These are phyloP conservation scores for Pangasius sanitwongsei DNA, from an alignment of 2,797 vertebrate species.

Conservation along the genomic window DNA sequence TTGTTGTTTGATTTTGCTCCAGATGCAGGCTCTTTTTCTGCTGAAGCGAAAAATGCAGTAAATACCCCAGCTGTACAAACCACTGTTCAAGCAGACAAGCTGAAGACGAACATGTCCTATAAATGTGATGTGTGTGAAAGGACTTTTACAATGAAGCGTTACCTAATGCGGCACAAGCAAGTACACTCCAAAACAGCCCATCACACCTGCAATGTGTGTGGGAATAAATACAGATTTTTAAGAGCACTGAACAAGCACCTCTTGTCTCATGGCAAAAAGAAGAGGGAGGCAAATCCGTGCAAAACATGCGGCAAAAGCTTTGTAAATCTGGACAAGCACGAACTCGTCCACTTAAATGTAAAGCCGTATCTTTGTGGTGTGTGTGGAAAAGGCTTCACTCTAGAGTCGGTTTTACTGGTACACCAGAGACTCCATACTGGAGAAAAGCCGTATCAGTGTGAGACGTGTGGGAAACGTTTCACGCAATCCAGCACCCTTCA, in stretches of 20 bases:
- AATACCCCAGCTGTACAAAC: slow-evolving; percentile 19
- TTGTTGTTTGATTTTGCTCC: slow-evolving; percentile 1
- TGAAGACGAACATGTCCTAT: neutral
- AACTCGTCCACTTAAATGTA: slow-evolving; percentile 66
- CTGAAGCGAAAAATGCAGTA: slow-evolving; percentile 12
- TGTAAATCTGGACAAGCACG: slow-evolving; percentile 65
- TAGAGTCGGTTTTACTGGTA: slow-evolving; percentile 70
- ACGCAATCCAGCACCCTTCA: slow-evolving; percentile 67
- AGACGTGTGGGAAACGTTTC: slow-evolving; percentile 72
- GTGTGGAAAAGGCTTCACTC: slow-evolving; percentile 72
- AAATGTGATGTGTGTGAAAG: slow-evolving; percentile 44
- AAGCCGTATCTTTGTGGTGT: slow-evolving; percentile 65
- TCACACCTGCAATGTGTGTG: slow-evolving; percentile 69
- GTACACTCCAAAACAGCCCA: slow-evolving; percentile 53
- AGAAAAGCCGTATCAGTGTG: slow-evolving; percentile 70
- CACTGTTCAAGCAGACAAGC: neutral
- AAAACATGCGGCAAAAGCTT: slow-evolving; percentile 64
- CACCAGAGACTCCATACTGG: slow-evolving; percentile 71
- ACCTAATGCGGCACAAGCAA: slow-evolving; percentile 41
- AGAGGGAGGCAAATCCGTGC: slow-evolving; percentile 39
- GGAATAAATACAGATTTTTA: slow-evolving; percentile 66
- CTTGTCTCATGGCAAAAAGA: slow-evolving; percentile 66
- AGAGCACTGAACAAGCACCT: slow-evolving; percentile 72
- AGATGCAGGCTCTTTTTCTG: neutral
- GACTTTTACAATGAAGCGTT: slow-evolving; percentile 31